These are phyloP conservation scores for Labeo calbasu DNA, from an alignment of 2,797 vertebrate genomes.

Conservation along the genomic window DNA sequence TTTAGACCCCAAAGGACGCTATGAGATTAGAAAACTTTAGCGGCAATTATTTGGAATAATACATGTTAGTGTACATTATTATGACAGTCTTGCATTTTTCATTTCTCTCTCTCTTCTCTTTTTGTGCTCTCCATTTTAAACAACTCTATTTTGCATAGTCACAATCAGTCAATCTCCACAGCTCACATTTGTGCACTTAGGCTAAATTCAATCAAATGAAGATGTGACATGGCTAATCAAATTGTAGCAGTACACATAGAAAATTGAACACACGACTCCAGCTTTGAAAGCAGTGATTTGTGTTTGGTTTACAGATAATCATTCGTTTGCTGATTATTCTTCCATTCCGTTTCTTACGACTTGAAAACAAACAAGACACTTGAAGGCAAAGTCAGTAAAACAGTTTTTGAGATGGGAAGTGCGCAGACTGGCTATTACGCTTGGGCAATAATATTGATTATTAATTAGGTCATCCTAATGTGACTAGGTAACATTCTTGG, in stretches of 20 bases:
- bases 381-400: neutral
- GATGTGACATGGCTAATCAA: neutral
- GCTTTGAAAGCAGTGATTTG: conserved; percentile 17
- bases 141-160: neutral
- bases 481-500: neutral
- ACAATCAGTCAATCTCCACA: neutral
- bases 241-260: neutral
- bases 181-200: conserved; percentile 2
- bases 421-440: neutral
- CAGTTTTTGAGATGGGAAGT: neutral
- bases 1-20: neutral
- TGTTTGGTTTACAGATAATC: neutral
- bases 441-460: conserved; percentile 1
- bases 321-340: neutral
- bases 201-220: conserved; percentile 8
- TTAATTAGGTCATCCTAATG: neutral
- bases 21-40: neutral
- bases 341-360: neutral
- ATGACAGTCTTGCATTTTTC: neutral
- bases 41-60: neutral
- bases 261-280: neutral
- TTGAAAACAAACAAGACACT: neutral
- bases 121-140: conserved; percentile 8
- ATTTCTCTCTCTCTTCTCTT: neutral
- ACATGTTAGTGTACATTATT: neutral